A percentile compares a stretch with the other conserved stretches of the same genome.
These are phyloP conservation scores for Regulus satrapa DNA, from an alignment of 2,113 vertebrate species.

Conservation along the genomic window DNA sequence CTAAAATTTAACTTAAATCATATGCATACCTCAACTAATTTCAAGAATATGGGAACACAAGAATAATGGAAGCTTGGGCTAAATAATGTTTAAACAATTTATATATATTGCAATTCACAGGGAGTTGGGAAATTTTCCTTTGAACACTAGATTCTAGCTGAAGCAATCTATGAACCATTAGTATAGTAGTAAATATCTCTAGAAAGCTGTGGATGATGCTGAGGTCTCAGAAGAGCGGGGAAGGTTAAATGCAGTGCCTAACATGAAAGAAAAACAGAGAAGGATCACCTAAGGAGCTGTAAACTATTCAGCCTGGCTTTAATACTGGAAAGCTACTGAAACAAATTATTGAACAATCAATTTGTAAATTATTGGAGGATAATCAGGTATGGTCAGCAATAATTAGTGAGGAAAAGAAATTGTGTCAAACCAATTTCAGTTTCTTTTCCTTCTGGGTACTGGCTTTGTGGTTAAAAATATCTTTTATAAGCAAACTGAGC, in stretches of 20 bases:
- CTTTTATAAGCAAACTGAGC: neutral
- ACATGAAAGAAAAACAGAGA: neutral
- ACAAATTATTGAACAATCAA: neutral
- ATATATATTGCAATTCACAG: neutral
- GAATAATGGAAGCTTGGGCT: neutral
- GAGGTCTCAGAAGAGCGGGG: neutral
- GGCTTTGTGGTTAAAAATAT: neutral
- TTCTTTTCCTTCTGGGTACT: neutral
- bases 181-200: neutral
- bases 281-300: neutral
- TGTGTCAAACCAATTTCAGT: neutral
- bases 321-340: neutral
- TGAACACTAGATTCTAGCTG: neutral
- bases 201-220: neutral
- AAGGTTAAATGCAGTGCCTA: neutral
- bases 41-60: neutral
- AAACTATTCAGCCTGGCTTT: neutral
- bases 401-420: neutral
- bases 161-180: neutral
- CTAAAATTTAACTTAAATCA: neutral
- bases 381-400: neutral
- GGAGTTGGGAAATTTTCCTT: neutral
- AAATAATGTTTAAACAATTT: neutral
- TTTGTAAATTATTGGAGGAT: neutral
- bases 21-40: neutral